Conservation (phyloP, 2,797 vertebrate species). For the Calcarius lapponicus region DNA sequence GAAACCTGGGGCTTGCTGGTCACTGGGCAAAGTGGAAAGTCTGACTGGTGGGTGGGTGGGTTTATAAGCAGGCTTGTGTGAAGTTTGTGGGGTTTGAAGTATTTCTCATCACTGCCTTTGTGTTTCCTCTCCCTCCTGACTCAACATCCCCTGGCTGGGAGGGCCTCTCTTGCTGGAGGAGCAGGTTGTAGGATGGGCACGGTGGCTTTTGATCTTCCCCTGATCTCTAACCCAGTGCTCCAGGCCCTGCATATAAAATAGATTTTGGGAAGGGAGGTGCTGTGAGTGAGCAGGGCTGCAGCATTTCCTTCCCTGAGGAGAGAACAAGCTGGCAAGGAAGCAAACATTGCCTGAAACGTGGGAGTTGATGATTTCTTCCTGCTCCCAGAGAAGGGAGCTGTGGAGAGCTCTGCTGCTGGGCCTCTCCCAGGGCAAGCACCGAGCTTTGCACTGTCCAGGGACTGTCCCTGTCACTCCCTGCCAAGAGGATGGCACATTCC, state of each 20-base stretch:
- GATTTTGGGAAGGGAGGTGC: not conserved
- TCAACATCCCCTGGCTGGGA: not conserved
- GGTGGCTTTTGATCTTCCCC: conserved; percentile 35
- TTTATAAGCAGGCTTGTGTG: not conserved
- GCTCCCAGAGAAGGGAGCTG: not conserved
- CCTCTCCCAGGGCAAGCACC: not conserved
- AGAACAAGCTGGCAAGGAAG: conserved; percentile 33
- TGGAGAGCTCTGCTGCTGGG: not conserved
- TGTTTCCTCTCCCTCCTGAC: conserved; percentile 19
- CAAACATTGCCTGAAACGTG: not conserved
- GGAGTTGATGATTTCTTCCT: conserved; percentile 2
- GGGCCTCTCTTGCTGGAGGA: conserved; percentile 31
- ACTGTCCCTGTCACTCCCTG: not conserved
- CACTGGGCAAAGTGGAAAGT: not conserved
- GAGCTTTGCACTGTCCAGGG: not conserved
- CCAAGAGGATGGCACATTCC: not conserved
- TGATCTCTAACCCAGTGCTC: conserved; percentile 54
- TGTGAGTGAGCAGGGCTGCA: not conserved
- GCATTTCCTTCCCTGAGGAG: conserved; percentile 8
- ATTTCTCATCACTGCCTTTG: not conserved
- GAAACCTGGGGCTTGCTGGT: not conserved
- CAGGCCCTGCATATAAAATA: not conserved
- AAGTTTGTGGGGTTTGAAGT: not conserved
- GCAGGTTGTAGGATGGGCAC: not conserved
- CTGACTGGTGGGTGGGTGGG: not conserved